phyloP scores from a whole-genome alignment of 2,888 invertebrate species.

The Agonopterix alstromeriana region DNA sequence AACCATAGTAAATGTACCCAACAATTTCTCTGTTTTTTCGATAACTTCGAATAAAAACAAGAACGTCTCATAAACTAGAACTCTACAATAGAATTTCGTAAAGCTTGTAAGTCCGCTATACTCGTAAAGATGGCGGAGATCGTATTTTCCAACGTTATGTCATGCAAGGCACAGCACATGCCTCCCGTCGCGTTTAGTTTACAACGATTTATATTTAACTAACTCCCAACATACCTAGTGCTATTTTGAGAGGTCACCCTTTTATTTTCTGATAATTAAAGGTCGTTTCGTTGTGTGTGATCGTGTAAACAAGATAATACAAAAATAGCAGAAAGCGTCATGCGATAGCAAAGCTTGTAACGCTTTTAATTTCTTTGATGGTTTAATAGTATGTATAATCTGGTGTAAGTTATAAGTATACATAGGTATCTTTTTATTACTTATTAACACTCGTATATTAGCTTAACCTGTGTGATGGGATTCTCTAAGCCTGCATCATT shows the following conservation, averaged over 20 bases:
- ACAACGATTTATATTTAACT: constrained; percentile 50
- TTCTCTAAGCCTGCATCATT: too few species aligned
- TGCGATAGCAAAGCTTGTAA: constrained; percentile 13
- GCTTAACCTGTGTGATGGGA: too few species aligned
- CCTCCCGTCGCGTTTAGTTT: constrained; percentile 5
- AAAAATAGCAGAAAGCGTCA: constrained; percentile 18
- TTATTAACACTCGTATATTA: too few species aligned
- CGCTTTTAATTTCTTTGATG: constrained; percentile 14
- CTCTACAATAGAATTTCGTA: too few species aligned
- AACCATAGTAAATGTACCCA: too few species aligned
- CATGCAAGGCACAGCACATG: constrained; percentile 33
- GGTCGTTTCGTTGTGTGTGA: constrained; percentile 4
- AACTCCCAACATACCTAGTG: constrained; percentile 23
- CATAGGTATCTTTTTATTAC: too few species aligned
- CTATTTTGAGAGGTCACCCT: constrained; percentile 58
- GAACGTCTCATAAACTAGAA: too few species aligned
- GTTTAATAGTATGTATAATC: constrained; percentile 4
- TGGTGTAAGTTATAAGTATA: not conserved
- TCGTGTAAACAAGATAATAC: constrained; percentile 16
- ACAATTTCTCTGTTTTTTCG: too few species aligned
- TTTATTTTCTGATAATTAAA: constrained; percentile 50
- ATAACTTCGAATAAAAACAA: too few species aligned
- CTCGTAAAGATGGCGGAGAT: too few species aligned
- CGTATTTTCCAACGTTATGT: constrained; percentile 25
- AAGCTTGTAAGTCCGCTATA: too few species aligned